Conservation (phyloP, 23 tunicate genomes). For the Halocynthia aurantium region DNA sequence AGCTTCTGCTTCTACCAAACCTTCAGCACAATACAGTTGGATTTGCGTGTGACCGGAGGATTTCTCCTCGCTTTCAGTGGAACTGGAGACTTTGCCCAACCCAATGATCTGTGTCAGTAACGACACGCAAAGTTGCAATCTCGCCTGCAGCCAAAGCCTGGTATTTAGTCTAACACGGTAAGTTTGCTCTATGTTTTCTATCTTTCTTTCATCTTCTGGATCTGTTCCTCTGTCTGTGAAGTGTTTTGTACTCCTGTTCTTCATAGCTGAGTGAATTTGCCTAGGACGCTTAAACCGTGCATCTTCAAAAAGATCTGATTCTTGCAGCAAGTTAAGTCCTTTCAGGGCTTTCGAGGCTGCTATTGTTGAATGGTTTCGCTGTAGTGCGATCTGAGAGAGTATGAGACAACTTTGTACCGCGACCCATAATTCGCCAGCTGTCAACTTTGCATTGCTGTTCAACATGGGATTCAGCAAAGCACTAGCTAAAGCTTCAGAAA, state of each 20-base stretch:
- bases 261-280: constrained; percentile 52
- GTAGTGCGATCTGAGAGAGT: constrained; percentile 49
- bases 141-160: constrained; percentile 66
- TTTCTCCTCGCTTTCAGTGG: constrained; percentile 4
- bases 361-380: constrained; percentile 64
- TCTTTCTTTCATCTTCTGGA: not conserved
- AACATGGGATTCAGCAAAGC: constrained; percentile 40
- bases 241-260: constrained; percentile 12
- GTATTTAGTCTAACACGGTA: constrained; percentile 61
- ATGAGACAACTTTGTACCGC: constrained; percentile 23
- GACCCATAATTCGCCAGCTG: constrained; percentile 53
- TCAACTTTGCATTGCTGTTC: not conserved
- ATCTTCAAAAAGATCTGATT: constrained; percentile 45
- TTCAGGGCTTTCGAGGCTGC: constrained; percentile 53
- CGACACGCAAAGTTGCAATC: constrained; percentile 51
- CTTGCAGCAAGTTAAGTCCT: constrained; percentile 43
- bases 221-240: not conserved
- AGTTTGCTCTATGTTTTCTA: constrained; percentile 38
- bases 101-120: constrained; percentile 67
- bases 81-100: constrained; percentile 39
- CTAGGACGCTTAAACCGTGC: constrained; percentile 5
- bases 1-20: constrained; percentile 80
- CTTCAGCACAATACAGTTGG: constrained; percentile 88
- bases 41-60: constrained; percentile 37
- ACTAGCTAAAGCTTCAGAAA: constrained; percentile 61